Evolutionary conservation across 1,140 invertebrate genomes (phyloP), one percentile per base, ranked within the genome.

Genomic region (Euglossa dilemma): DNA sequence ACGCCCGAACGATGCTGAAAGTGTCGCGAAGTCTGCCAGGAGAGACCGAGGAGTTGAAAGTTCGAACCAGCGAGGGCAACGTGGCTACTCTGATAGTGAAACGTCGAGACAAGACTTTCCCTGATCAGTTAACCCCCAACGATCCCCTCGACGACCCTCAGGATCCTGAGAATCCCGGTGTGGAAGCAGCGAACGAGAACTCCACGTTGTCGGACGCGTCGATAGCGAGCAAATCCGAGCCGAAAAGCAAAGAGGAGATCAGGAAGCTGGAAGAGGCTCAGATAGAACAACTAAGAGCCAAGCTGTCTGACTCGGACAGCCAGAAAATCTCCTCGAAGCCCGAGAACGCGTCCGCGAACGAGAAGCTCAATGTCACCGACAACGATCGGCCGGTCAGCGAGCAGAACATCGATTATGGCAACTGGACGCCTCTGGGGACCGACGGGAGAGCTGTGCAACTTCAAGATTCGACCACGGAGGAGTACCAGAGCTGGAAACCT

Each of bases 61-160:
- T 98, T 0, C 95, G 96, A 78, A 97, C 97, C 0, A 96, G 96
- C 89, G 95, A 96, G 20, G 97, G 97, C 16, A 96, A 96, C 66
- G 90, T 97, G 4, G 96, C 97, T 0, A 97, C 97, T 82, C 93
- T 97, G 18, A 96, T 97, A 56, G 97, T 98, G 2, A 97, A 97
- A 91, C 96, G 97, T 91, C 96, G 96, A 78, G 96, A 96, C 28
- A 93, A 90, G 1, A 52, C 25, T 0, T 14, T 20, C 0, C 5
- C 18, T 2, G 79, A 64, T 0, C 47, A 52, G 1, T 1, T 47
- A 16, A 23, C 6, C 2, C 0, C 14, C 23, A 20, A 9, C 61
- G 45, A 71, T 0, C 0, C 7, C 0, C 0, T 4, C 0, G 43
- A 63, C 5, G 25, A n/a, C 2, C 12, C 45, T 8, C 59, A 76